Evolutionary conservation across 2,797 vertebrate species (phyloP), one percentile per base, ranked within the genome.

Genomic region (Erithacus rubecula): DNA sequence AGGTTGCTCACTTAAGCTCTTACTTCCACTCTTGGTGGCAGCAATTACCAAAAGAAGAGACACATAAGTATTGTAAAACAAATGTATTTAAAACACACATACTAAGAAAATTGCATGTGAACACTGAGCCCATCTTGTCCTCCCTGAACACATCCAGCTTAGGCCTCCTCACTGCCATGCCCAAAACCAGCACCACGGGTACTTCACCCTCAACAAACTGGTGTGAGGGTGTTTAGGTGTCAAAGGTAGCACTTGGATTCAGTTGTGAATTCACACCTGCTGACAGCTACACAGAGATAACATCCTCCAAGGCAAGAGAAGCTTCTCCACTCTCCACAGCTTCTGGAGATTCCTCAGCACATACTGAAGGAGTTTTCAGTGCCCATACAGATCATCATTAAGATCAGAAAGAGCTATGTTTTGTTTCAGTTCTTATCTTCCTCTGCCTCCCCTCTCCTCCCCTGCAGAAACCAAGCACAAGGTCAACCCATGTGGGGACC

Each of bases 61-160:
- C 36, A 21, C 44, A 51, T 1, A 86, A 78, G 5, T 95, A 95
- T 27, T 93, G 74, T 47, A 76, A 88, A 76, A 0, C 43, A 69
- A 62, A 46, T 93, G 4, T 93, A 96, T 93, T 96, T 18, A 96
- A 96, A 95, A 82, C 1, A 11, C 32, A 53, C 9, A 59, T 6
- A 64, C 5, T 36, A 81, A 94, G n/a, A 81, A 92, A 60, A 46
- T 6, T 18, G 27, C 59, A 13, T 69, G n/a, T 47, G 26, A 91
- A 72, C 32, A 22, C n/a, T 19, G 18, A 92, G 53, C 49, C 46
- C 24, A 60, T 30, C 29, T n/a, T 32, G 12, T 37, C 63, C 30
- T 30, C 18, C 53, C 8, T 23, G 12, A 83, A 62, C 12, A 27
- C 1, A 1, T 85, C n/a, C 43, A 89, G 11, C 53, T 70, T 36